Evolutionary conservation across 2,113 vertebrate genomes (phyloP).

Genomic region (Protobothrops mucrosquamatus): DNA sequence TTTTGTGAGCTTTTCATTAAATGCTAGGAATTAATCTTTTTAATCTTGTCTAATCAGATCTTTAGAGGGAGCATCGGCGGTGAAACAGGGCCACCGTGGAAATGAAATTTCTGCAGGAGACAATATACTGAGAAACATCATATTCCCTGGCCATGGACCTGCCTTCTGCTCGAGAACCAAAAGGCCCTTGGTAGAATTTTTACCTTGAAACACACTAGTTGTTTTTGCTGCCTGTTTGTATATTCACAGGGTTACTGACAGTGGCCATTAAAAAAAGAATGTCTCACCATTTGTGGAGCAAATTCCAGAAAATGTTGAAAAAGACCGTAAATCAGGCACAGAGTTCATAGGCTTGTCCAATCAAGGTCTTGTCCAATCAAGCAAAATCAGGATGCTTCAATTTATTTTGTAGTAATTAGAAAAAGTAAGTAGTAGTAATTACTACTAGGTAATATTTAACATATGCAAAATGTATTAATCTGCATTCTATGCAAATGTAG

Average conservation of each 20-base stretch:
- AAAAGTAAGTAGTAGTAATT: no score
- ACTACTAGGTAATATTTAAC: not conserved
- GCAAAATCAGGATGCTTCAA: not conserved
- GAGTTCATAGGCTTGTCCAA: not conserved
- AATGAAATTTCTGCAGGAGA: not conserved
- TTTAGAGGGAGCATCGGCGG: not conserved
- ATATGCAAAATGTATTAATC: not conserved
- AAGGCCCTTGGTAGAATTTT: not conserved
- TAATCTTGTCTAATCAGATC: not conserved
- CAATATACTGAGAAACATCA: not conserved
- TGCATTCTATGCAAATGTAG: not conserved
- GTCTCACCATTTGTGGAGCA: not conserved
- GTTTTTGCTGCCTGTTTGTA: not conserved
- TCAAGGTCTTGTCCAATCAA: not conserved
- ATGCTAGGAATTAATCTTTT: not conserved
- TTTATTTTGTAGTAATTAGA: not conserved
- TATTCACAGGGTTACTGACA: not conserved
- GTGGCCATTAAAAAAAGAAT: not conserved
- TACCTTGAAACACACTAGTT: not conserved
- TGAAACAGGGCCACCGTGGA: not conserved
- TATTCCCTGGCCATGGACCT: not conserved
- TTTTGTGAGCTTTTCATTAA: not conserved
- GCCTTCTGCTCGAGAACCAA: not conserved
- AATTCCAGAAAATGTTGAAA: not conserved
- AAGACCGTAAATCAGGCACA: not conserved